Evolutionary conservation across 2,888 invertebrate genomes (phyloP).

Genomic region (Watsonalla binaria): DNA sequence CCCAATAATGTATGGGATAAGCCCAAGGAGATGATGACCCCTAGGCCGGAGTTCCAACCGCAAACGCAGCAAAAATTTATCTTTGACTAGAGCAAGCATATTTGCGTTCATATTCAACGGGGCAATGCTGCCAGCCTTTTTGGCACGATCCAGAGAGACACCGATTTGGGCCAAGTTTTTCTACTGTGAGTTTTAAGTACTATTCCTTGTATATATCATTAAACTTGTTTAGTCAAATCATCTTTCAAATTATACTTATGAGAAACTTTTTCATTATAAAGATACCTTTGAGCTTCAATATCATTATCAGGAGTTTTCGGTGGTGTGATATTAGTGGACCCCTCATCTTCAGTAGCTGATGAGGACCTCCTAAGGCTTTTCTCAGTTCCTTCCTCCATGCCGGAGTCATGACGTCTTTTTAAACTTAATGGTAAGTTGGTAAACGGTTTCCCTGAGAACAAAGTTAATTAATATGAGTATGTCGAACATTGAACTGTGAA

Average conservation of each 20-base stretch:
- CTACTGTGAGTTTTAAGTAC: no score
- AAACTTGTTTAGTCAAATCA: no score
- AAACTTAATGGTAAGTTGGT: slow-evolving; percentile 65
- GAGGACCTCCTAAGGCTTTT: slow-evolving; percentile 63
- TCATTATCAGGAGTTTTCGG: slow-evolving; percentile 75
- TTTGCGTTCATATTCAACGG: no score
- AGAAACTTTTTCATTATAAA: neutral
- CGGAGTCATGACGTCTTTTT: slow-evolving; percentile 67
- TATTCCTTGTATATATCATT: no score
- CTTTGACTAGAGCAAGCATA: no score
- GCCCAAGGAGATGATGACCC: no score
- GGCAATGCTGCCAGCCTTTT: no score
- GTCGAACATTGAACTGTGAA: neutral
- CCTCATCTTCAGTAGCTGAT: slow-evolving; percentile 73
- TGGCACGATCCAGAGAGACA: no score
- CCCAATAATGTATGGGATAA: no score
- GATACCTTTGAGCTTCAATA: slow-evolving; percentile 67
- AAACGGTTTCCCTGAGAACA: slow-evolving; percentile 61
- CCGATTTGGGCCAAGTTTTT: no score
- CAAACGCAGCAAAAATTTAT: no score
- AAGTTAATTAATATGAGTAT: slow-evolving; percentile 3
- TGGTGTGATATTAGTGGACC: slow-evolving; percentile 70
- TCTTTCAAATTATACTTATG: neutral
- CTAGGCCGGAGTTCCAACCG: no score
- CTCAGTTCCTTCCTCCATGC: slow-evolving; percentile 56